Base-by-base conservation (phyloP, 2,888 invertebrate genomes). In the Nebria brevicollis region DNA sequence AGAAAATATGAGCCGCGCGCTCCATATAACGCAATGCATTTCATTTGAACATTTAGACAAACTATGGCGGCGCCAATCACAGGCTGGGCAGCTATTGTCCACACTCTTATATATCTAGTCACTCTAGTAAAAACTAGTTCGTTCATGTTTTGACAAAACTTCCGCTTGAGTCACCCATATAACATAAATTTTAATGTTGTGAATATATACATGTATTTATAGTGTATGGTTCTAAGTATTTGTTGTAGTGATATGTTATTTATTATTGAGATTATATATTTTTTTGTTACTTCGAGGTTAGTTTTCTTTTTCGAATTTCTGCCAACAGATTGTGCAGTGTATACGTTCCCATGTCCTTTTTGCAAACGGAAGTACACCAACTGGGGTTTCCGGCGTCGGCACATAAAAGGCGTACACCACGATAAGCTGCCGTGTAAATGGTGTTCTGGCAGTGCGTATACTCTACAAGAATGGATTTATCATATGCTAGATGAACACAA, bases 321-420 rank as follows among this genome's bases (percentile, higher is more conserved):
- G 77, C 77, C 66, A 78, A 78, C 73, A 78, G 73, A 79, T 79
- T 75, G 74, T 66, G 65, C 75, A 26, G 66, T 64, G 26, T n/a
- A 75, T 25, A 15, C 92, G 20, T 93, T 92, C 84, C 93, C 93
- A 0, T 93, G 93, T 82, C 93, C 93, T 0, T 93, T 93, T 85
- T 93, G 93, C 85, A 91, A 91, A 15, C 90, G 92, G 72, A 91
- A 92, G 4, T 93, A 93, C 87, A 91, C 92, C 83, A 92, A 92
- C 82, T 93, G 93, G 93, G 93, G 93, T 0, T 93, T 93, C 82
- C 88, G 93, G 54, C 88, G 93, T 84, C 89, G 93, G 83, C 93
- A 93, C 87, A 92, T 93, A 66, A 93, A 93, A 85, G 92, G 92
- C 2, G 89, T 92, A 74, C 93, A 93, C 85, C 84, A 85, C 85